Conservation (phyloP, 2,113 vertebrate species). For the Redunca redunca region DNA sequence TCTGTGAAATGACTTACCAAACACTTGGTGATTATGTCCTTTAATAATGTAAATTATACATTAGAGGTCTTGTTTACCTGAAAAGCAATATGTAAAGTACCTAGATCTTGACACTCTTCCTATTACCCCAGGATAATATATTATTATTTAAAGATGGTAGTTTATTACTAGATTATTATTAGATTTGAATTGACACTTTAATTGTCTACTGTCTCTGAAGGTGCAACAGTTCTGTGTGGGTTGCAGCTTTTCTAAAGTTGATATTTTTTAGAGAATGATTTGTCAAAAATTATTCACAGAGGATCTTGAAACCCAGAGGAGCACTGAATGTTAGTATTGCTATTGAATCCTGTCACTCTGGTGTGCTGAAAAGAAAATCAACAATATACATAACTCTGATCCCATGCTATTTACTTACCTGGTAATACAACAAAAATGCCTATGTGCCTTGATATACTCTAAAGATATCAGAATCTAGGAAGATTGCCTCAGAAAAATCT, state of each 20-base stretch:
- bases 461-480: not conserved
- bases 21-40: not conserved
- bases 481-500: not conserved
- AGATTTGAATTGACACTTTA: not conserved
- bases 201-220: slow-evolving; percentile 1
- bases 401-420: not conserved
- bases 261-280: not conserved
- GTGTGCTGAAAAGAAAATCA: not conserved
- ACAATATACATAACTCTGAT: not conserved
- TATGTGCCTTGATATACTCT: not conserved
- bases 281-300: not conserved
- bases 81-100: not conserved
- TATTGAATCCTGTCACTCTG: not conserved
- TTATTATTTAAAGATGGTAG: slow-evolving; percentile 8
- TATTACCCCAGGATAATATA: not conserved
- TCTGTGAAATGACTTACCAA: not conserved
- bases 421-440: not conserved
- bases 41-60: not conserved
- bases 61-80: not conserved
- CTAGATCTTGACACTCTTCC: not conserved
- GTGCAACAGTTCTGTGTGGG: not conserved
- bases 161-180: not conserved
- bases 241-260: not conserved
- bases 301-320: not conserved
- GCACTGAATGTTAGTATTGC: not conserved